Base-by-base conservation (phyloP, 2,113 vertebrate genomes). In the Oophaga pumilio region DNA sequence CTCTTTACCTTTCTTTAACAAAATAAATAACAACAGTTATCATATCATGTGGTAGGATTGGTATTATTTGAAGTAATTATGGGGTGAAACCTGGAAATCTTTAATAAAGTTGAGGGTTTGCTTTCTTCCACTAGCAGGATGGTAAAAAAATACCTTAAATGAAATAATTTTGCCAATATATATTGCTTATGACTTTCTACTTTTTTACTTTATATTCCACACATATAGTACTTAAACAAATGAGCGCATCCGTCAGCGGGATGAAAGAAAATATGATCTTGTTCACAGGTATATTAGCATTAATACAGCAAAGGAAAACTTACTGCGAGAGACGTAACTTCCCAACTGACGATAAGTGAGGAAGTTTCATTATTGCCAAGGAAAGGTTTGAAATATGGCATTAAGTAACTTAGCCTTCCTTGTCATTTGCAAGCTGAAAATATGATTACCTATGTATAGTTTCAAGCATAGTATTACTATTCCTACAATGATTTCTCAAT, bases 401-500 rank as follows among this genome's bases (percentile, higher is more conserved):
- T 76, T 85, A 76, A 49, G 84, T 85, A 77, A 86, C 43, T 64
- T 52, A 86, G 74, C 74, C 74, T 86, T 76, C 74, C 43, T 66
- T 77, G 49, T 77, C 84, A 66, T 76, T 86, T 52, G 15, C 74
- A 78, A 52, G 56, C 24, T 52, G 74, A 77, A 76, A 77, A 77
- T 77, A 24, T 86, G 74, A 86, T 86, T 86, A 64, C 33, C 66
- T 73, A 43, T 59, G 68, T 73, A 84, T 84, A 71, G 82, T 59
- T 68, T 33, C 69, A 66, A 43, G 60, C 73, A 50, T 53, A 49
- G 69, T 28, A 86, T 86, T 77, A 77, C 74, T 66, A 77, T 86
- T 78, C 84, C 60, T 77, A 77, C 73, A 77, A 64, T 76, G 74
- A 86, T 52, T 86, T 78, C 84, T 86, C 56, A 77, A 86, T 77